Conservation (phyloP, 2,113 vertebrate species). For the Phocoena sinus region DNA sequence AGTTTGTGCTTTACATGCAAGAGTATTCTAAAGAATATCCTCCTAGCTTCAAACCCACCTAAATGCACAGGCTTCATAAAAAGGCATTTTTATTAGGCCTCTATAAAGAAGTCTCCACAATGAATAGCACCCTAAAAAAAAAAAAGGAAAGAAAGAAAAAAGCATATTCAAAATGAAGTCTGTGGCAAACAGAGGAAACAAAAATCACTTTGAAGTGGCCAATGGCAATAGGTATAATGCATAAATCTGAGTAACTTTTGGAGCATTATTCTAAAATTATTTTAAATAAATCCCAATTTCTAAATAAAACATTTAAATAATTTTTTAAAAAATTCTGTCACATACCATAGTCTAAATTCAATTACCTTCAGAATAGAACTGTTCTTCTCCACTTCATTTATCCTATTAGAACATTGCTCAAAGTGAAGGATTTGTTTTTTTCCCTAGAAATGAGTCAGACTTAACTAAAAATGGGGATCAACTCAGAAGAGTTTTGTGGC, state of each 20-base stretch:
- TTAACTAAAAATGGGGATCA: neutral
- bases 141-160: neutral
- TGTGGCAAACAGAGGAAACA: conserved; percentile 33
- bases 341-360: conserved; percentile 53
- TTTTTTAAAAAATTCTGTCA: conserved; percentile 46
- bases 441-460: conserved; percentile 51
- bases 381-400: conserved; percentile 63
- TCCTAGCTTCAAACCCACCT: conserved; percentile 54
- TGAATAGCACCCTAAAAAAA: conserved; percentile 60
- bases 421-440: conserved; percentile 41
- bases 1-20: conserved; percentile 72
- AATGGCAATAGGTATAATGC: neutral
- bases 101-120: conserved; percentile 60
- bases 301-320: conserved; percentile 58
- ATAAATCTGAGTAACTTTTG: conserved; percentile 17
- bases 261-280: conserved; percentile 68
- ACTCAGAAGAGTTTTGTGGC: neutral
- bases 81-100: conserved; percentile 56
- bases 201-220: neutral
- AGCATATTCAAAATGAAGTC: conserved; percentile 61
- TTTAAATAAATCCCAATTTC: conserved; percentile 68
- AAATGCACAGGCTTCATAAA: conserved; percentile 69
- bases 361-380: conserved; percentile 68
- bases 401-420: conserved; percentile 57
- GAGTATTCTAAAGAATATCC: conserved; percentile 45